Evolutionary conservation across 2,888 invertebrate genomes (phyloP).

Genomic region (Mimachlamys varia): DNA sequence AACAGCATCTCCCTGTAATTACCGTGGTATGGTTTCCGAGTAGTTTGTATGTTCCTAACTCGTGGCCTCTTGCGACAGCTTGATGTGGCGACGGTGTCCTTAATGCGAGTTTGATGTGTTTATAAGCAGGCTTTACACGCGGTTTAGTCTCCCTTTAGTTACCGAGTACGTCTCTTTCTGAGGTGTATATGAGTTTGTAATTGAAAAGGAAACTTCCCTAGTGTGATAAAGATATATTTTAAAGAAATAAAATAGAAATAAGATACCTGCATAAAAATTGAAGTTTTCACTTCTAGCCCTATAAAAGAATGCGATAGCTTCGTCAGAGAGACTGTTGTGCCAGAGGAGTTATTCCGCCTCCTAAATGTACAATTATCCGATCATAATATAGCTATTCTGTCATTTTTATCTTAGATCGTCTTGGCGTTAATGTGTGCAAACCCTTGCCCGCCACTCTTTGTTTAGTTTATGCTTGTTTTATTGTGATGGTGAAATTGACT

Average conservation of each 20-base stretch:
- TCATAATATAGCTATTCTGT: constrained; percentile 22
- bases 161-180: constrained; percentile 6
- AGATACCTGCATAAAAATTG: constrained; percentile 36
- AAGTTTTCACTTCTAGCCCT: constrained; percentile 24
- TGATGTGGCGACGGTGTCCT: constrained; percentile 11
- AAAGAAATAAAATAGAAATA: constrained; percentile 28
- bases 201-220: constrained; percentile 31
- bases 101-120: constrained; percentile 1
- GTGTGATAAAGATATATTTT: constrained; percentile 36
- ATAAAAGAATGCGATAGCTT: constrained; percentile 30
- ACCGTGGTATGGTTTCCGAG: background rate
- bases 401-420: constrained; percentile 27
- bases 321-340: background rate
- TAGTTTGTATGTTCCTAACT: constrained; percentile 28
- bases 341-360: constrained; percentile 4
- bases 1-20: background rate
- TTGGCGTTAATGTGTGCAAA: constrained; percentile 27
- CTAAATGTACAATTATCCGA: constrained; percentile 27
- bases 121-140: constrained; percentile 28
- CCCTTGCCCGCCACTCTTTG: constrained; percentile 34
- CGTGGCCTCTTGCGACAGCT: constrained; percentile 28
- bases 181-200: constrained; percentile 36
- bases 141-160: constrained; percentile 4
- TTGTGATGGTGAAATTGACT: constrained; percentile 13
- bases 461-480: constrained; percentile 1